Percentiles rank a stretch among this genome's conserved stretches.
Evolutionary conservation across 2,888 invertebrate genomes (phyloP).

Genomic region (Resseliella maxima): DNA sequence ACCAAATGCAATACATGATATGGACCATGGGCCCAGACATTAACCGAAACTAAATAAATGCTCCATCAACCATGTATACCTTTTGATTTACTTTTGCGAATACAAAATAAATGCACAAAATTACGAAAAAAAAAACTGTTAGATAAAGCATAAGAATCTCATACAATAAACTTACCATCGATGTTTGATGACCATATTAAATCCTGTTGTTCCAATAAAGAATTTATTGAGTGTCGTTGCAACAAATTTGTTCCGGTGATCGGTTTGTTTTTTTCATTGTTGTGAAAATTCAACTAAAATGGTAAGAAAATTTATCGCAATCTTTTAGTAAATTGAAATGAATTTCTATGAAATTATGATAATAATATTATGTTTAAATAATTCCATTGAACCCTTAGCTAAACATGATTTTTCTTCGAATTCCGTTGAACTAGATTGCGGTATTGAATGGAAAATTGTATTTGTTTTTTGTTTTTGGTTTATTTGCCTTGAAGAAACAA

Average conservation of each 20-base stretch:
- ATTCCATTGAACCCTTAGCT: too few relatives aligned
- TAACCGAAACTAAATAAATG: slow-evolving; percentile 24
- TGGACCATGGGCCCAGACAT: not conserved
- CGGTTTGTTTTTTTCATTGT: slow-evolving; percentile 52
- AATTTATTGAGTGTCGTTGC: slow-evolving; percentile 70
- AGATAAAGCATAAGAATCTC: not conserved
- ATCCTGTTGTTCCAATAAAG: slow-evolving; percentile 67
- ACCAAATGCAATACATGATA: not conserved
- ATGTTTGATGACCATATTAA: slow-evolving; percentile 59
- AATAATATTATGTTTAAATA: too few relatives aligned
- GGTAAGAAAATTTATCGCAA: not conserved
- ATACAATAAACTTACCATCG: slow-evolving; percentile 35
- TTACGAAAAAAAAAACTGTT: not conserved
- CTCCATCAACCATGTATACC: slow-evolving; percentile 32
- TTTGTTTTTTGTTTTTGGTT: too few relatives aligned
- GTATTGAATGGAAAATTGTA: not conserved
- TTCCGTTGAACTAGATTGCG: not conserved
- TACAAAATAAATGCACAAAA: not conserved
- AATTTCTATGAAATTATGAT: too few relatives aligned
- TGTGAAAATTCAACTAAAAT: slow-evolving; percentile 29
- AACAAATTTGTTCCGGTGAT: slow-evolving; percentile 66
- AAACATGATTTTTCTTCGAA: too few relatives aligned
- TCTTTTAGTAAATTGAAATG: too few relatives aligned
- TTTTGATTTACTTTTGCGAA: not conserved
- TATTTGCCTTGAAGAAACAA: not conserved